Base-by-base conservation (phyloP, 2,113 vertebrate genomes). In the Dinomys branickii region DNA sequence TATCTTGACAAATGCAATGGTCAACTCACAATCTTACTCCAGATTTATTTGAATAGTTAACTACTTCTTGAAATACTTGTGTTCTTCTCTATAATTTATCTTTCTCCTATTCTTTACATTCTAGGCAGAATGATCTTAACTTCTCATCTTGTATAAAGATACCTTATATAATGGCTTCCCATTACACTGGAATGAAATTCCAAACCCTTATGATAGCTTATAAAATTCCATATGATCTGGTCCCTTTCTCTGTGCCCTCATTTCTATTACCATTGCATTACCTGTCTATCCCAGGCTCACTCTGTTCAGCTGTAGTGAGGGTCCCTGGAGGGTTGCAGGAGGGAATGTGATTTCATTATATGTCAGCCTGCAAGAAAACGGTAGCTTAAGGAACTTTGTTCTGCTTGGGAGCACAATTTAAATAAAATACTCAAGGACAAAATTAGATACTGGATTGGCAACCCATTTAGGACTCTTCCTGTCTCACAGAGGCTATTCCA, bases 111-210 rank as follows among this genome's bases (percentile, higher is more conserved):
- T 88, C 19, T 73, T 81, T 38, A 80, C 83, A 56, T 17, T 84
- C 56, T 5, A 30, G 67, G 35, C 24, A 88, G 16, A 90, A 9
- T 59, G 35, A 84, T 75, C 9, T 69, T 80, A 54, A 87, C 16
- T 71, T 84, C 35, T 52, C 71, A 78, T 71, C 58, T n/a, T 77
- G 22, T 81, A 80, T 52, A 82, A 93, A 92, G 35, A 58, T 58
- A 58, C 19, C 17, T 58, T 58, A 5, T 58, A 58, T 58, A 92
- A 6, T 81, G 61, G 38, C 13, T 84, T 94, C 41, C 84, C 12
- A 59, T 77, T 94, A 78, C 12, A 71, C 47, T 95, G 63, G 20
- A 89, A 92, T 92, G 85, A 89, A 92, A 69, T 88, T 92, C 16
- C 63, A 82, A 81, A 59, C 56, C 22, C 47, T 86, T 56, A 73